Percentiles rank a stretch among this genome's conserved stretches.
These are phyloP conservation scores for Galleria mellonella DNA, from an alignment of 1,140 invertebrate species.

Conservation along the genomic window DNA sequence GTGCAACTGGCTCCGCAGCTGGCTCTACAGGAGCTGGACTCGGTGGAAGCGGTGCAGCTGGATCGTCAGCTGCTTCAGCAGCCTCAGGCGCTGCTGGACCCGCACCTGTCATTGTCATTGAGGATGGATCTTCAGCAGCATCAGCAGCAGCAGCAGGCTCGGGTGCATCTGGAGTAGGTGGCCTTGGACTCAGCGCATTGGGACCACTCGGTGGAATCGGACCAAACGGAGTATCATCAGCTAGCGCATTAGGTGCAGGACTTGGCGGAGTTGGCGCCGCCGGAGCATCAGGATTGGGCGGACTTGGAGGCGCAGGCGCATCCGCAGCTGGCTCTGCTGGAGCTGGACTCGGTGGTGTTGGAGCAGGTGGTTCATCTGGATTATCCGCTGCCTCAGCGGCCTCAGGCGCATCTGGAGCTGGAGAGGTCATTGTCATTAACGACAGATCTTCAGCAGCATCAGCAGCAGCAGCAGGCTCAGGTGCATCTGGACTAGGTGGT, in stretches of 20 bases:
- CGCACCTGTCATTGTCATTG: background rate
- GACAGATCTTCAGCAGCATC: background rate
- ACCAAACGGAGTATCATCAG: background rate
- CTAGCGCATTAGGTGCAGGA: background rate
- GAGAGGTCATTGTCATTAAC: background rate
- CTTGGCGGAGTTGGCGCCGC: background rate
- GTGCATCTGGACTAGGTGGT: background rate
- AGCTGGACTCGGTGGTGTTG: background rate
- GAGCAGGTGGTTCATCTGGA: constrained; percentile 2
- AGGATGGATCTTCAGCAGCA: background rate
- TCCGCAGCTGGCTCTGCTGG: background rate
- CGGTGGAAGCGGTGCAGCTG: background rate
- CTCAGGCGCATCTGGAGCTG: background rate
- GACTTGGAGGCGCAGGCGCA: background rate
- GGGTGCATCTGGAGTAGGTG: background rate
- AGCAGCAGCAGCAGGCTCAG: background rate
- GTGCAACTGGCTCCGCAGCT: background rate
- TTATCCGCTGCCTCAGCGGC: background rate
- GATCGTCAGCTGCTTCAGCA: background rate
- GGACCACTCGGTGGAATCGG: background rate
- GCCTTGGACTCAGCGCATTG: background rate
- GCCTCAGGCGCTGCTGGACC: background rate
- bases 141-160: constrained; percentile 1
- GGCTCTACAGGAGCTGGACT: background rate
- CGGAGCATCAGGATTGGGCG: background rate